Percentiles rank a stretch among this genome's conserved stretches.
Evolutionary conservation across 2,888 invertebrate species (phyloP).

Genomic region (Plutella xylostella): DNA sequence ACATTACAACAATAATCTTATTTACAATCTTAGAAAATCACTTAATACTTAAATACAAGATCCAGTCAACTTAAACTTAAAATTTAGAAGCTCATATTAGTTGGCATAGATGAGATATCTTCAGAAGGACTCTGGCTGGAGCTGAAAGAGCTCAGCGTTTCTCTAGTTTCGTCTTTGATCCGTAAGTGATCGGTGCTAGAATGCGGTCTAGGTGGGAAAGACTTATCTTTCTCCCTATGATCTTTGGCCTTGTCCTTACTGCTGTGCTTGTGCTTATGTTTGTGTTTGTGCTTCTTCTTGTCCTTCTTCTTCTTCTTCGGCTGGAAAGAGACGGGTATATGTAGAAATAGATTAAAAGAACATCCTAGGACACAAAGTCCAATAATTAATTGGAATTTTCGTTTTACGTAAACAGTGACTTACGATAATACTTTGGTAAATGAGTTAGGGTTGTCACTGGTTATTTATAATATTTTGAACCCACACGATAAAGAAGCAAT

Average conservation of each 20-base stretch:
- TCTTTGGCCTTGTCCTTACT: constrained; percentile 63
- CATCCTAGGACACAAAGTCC: background rate
- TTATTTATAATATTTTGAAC: too few relatives aligned
- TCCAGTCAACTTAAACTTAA: too few relatives aligned
- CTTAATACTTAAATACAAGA: background rate
- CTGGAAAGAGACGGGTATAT: constrained; percentile 26
- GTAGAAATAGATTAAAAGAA: background rate
- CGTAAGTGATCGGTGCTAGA: constrained; percentile 64
- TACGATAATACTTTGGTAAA: background rate
- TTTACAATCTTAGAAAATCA: background rate
- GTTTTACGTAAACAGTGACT: background rate
- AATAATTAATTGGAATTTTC: background rate
- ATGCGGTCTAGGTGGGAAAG: constrained; percentile 35
- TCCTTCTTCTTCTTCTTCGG: constrained; percentile 81
- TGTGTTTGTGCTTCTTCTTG: constrained; percentile 88
- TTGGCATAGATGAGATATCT: constrained; percentile 51
- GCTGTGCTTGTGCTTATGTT: constrained; percentile 89
- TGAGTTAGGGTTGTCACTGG: too few relatives aligned
- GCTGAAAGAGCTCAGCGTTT: constrained; percentile 80
- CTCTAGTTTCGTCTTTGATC: constrained; percentile 80
- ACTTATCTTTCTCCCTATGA: constrained; percentile 42
- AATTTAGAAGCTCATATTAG: constrained; percentile 50
- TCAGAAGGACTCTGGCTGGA: constrained; percentile 80
- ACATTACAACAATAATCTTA: background rate
- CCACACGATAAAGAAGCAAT: too few relatives aligned